Evolutionary conservation across 1,140 invertebrate species (phyloP), one percentile per base, ranked within the genome.

Genomic region (Linepithema humile): DNA sequence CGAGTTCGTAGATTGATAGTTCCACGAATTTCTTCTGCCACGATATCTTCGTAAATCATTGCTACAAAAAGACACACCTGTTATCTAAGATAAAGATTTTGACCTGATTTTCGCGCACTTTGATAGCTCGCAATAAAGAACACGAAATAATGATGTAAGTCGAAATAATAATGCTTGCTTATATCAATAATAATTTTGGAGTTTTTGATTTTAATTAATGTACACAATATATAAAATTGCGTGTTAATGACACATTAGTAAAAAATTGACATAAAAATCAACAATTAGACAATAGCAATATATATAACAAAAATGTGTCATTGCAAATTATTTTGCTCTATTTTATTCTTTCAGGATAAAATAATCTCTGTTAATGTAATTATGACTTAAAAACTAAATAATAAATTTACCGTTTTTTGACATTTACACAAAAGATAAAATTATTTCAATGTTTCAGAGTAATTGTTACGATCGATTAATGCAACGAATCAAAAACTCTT

Each of bases 391-490:
- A 60, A 50, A 6, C 20, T 53, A 3, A 23, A 20, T 50, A 50
- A 77, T 38, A 17, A 29, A 57, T 80, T 80, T 86, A n/a, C 35
- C n/a, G 3, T 40, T 77, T n/a, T 3, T 38, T 32, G 29, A 62
- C 12, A 43, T 9, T 65, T 20, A n/a, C 26, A 10, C n/a, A 20
- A 59, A 20, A 17, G 20, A 10, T 43, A 57, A 77, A 65, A 23
- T 38, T 65, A 32, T 20, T 12, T 50, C 9, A 1, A 50, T 23
- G 9, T 10, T 77, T 77, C 60, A 60, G 53, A 7, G 45, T 60
- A 65, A 65, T 77, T 65, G 65, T 77, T 32, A 77, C 60, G 43
- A 32, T 77, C 53, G 43, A 45, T 35, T 15, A 60, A 65, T 15
- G 29, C 74, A 50, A 26, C 45, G 74, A 77, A 35, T 15, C 60